Evolutionary conservation across 2,888 invertebrate species (phyloP), one percentile per base, ranked within the genome.

Genomic region (Drosophila vallismaia): DNA sequence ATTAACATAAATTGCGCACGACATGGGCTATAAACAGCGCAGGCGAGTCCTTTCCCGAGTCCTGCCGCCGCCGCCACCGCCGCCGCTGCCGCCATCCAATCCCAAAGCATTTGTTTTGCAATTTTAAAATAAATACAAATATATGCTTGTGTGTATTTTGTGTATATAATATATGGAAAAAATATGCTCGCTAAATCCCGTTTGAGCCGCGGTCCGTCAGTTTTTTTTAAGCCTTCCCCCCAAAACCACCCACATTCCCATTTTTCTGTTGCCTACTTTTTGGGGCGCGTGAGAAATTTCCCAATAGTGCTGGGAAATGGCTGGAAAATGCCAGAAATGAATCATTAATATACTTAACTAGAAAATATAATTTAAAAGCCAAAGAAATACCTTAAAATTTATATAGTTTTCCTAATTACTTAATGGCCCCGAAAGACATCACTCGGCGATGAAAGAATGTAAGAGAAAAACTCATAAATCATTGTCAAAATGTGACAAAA

Each of bases 1-100:
- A 76, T 76, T 76, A 76, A 76, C 76, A 79, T 76, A 79, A 76
- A 76, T 76, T 76, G 76, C 72, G 62, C 79, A 74, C 73, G 74
- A 55, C 73, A 74, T 73, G 73, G 62, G 45, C 71, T 67, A 75
- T 46, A 75, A 73, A 60, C 56, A 68, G 58, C 60, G 55, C 74
- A 68, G 52, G 40, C 52, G 45, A 57, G 40, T 56, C 45, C 38
- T n/a, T 12, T 24, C 31, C 45, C 28, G 12, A 31, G 26, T 53
- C 29, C 7, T 3, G 28, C 9, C 31, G 4, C 10, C 44, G 24
- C 9, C 28, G 4, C 40, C 7, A 4, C 14, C n/a, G n/a, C n/a
- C n/a, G n/a, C n/a, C n/a, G n/a, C n/a, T n/a, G n/a, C 36, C n/a
- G n/a, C n/a, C 38, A 38, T 10, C 14, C 36, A 36, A 33, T 49